Evolutionary conservation across 2,113 vertebrate genomes (phyloP), one percentile per base, ranked within the genome.

Genomic region (Lasiurus borealis): DNA sequence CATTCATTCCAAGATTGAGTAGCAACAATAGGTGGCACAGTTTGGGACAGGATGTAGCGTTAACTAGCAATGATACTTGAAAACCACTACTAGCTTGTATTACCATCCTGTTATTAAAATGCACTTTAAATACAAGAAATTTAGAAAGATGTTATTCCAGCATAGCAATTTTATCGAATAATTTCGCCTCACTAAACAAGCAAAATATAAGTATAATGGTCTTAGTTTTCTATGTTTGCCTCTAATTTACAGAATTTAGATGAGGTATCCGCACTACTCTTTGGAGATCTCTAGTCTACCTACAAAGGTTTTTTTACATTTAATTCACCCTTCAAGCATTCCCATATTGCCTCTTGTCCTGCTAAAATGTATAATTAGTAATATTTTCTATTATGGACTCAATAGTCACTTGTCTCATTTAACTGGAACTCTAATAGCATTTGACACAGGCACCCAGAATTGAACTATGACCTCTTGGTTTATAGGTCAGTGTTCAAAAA

Each of bases 381-480:
- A 48, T 3, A 23, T 66, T 36, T 89, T 80, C 6, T 50, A 31
- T 25, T 62, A 48, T 57, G 62, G 54, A 54, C 14, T 86, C 15
- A n/a, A 0, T 52, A 9, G 31, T 84, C 40, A 10, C 50, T 31
- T 78, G 6, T 69, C 66, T 40, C 52, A 5, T 72, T 91, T 59
- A 36, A 6, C 36, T 29, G 50, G 46, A 59, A 15, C 18, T 16
- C 16, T 82, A 10, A 19, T 25, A 77, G 34, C 16, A 1, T 34
- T 76, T 25, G 7, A 7, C 2, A 34, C 1, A 15, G 1, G 3
- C 21, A n/a, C n/a, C n/a, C n/a, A n/a, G n/a, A n/a, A n/a, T n/a
- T n/a, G n/a, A n/a, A n/a, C n/a, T n/a, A n/a, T n/a, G n/a, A n/a
- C n/a, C n/a, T n/a, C n/a, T n/a, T n/a, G n/a, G n/a, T n/a, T n/a